These are phyloP conservation scores for Eupeodes corollae DNA, from an alignment of 1,140 invertebrate genomes.

Conservation along the genomic window DNA sequence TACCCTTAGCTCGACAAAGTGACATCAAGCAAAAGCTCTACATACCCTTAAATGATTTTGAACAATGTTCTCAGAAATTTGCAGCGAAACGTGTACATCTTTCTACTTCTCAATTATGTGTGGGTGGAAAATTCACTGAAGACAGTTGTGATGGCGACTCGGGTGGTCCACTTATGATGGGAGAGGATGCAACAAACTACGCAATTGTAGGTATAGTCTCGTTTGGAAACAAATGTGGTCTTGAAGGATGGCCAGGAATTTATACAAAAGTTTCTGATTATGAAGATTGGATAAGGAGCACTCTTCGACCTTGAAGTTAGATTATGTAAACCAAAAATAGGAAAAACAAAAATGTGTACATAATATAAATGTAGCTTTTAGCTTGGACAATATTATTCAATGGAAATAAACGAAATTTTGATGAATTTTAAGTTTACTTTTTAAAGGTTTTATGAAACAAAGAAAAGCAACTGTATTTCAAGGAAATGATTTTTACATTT, in stretches of 20 bases:
- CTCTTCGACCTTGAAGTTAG: constrained; percentile 32
- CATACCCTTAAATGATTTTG: constrained; percentile 41
- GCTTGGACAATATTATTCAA: no score
- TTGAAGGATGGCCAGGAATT: constrained; percentile 58
- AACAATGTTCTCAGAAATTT: constrained; percentile 41
- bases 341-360: no score
- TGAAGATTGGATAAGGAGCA: constrained; percentile 57
- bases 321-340: no score
- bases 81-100: constrained; percentile 17
- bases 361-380: no score
- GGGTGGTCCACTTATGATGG: constrained; percentile 64
- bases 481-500: no score
- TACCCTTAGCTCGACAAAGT: constrained; percentile 27
- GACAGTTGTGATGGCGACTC: constrained; percentile 67
- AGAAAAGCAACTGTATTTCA: no score
- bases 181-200: constrained; percentile 22
- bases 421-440: no score
- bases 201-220: constrained; percentile 55
- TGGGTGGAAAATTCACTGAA: constrained; percentile 48
- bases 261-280: constrained; percentile 61
- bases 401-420: no score
- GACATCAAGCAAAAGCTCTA: constrained; percentile 46
- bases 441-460: no score
- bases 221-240: constrained; percentile 64
- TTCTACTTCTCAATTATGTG: constrained; percentile 45